Percentiles rank a stretch among this genome's conserved stretches.
phyloP scores from a whole-genome alignment of 2,888 invertebrate genomes.

The Amphimallon solstitiale region DNA sequence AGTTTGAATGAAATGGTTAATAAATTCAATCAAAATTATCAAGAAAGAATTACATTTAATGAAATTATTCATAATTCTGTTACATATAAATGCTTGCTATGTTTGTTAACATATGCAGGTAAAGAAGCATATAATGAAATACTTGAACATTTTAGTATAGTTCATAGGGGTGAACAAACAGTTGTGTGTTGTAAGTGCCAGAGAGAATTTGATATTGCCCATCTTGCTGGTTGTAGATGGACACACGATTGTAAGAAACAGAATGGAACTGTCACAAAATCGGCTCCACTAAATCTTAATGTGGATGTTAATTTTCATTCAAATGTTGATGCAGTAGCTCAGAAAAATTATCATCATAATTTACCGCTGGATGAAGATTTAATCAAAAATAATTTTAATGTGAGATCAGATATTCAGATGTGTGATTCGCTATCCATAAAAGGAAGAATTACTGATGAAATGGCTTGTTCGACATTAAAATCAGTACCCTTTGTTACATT shows the following conservation, averaged over 20 bases:
- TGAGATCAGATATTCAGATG: too few relatives aligned
- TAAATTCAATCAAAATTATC: not conserved
- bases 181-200: slow-evolving; percentile 42
- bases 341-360: too few relatives aligned
- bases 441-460: too few relatives aligned
- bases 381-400: too few relatives aligned
- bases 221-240: slow-evolving; percentile 39
- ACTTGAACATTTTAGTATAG: slow-evolving; percentile 35
- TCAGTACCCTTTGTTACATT: too few relatives aligned
- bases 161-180: slow-evolving; percentile 40
- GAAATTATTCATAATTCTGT: slow-evolving; percentile 38
- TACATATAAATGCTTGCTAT: slow-evolving; percentile 39
- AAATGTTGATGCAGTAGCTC: too few relatives aligned
- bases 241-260: slow-evolving; percentile 36
- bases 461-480: too few relatives aligned
- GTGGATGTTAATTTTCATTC: too few relatives aligned
- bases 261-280: too few relatives aligned
- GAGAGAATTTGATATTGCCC: slow-evolving; percentile 24
- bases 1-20: slow-evolving; percentile 17
- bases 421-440: too few relatives aligned
- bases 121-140: slow-evolving; percentile 7
- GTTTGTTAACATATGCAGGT: slow-evolving; percentile 29
- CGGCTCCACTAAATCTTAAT: too few relatives aligned
- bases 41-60: slow-evolving; percentile 17
- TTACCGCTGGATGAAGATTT: too few relatives aligned